Conservation (phyloP, 2,888 invertebrate genomes). For the Brenthis ino region DNA sequence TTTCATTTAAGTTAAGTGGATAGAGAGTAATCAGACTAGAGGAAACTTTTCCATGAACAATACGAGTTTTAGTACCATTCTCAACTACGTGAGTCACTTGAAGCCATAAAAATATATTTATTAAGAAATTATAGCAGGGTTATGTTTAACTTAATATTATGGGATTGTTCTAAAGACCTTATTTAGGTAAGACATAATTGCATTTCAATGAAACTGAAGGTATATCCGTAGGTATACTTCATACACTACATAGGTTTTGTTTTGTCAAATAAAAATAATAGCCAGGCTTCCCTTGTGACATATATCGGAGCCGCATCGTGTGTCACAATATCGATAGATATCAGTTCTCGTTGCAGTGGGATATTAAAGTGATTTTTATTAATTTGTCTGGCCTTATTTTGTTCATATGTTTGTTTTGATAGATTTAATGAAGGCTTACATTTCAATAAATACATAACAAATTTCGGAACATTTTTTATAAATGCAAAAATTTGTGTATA, state of each 20-base stretch:
- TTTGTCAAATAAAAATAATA: slow-evolving; percentile 77
- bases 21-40: too few species aligned
- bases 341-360: slow-evolving; percentile 75
- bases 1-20: too few species aligned
- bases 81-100: too few species aligned
- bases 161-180: background rate
- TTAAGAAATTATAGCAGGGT: too few species aligned
- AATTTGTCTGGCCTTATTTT: slow-evolving; percentile 78
- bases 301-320: slow-evolving; percentile 74
- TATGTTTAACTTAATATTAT: background rate
- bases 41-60: too few species aligned
- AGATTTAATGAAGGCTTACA: too few species aligned
- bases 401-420: slow-evolving; percentile 49
- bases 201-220: slow-evolving; percentile 14
- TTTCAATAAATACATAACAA: too few species aligned
- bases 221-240: slow-evolving; percentile 39
- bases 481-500: too few species aligned
- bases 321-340: slow-evolving; percentile 77
- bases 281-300: slow-evolving; percentile 71
- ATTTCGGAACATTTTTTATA: too few species aligned
- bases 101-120: too few species aligned
- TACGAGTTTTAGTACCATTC: too few species aligned
- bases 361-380: slow-evolving; percentile 81
- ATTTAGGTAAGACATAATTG: background rate
- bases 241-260: slow-evolving; percentile 65